Evolutionary conservation across 2,113 vertebrate genomes (phyloP), one percentile per base, ranked within the genome.

Genomic region (Pagrus major): DNA sequence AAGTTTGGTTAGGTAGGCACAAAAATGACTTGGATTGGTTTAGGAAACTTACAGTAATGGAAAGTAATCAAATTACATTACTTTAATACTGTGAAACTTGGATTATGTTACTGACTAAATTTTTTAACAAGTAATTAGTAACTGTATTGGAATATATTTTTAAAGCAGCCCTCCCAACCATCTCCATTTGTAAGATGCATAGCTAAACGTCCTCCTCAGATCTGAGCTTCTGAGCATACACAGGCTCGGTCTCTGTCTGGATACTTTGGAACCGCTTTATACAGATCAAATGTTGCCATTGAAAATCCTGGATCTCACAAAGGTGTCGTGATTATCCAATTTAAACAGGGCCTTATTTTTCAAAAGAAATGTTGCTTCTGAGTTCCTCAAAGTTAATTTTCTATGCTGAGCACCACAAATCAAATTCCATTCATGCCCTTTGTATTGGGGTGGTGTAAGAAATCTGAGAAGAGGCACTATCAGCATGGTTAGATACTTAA

Each of bases 381-480:
- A 39, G 42, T 29, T 73, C 16, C 39, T 49, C 9, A 21, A 6
- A 37, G 27, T 18, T 21, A 6, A 63, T 39, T 41, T 72, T 29
- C 44, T 2, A 47, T 47, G 33, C 31, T 3, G 6, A 61, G 56
- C 15, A 27, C 9, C 20, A 5, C 11, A 25, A 25, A 14, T 60
- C 44, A n/a, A 59, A 51, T 21, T 41, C 39, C 6, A 25, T 51
- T 52, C 49, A 61, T 6, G 9, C 23, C 8, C 25, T 29, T 65
- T 75, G 31, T 37, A 12, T 2, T 49, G 49, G 9, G 23, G n/a
- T 42, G 35, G 14, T n/a, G 35, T 39, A 47, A 42, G 35, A 54
- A 71, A 56, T 37, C 46, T 73, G 11, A 61, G 66, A 65, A 59
- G 46, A 51, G 68, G 18, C 7, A 42, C 52, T 54, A 37, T 76